A percentile compares a stretch with the other conserved stretches of the same genome.
These are phyloP conservation scores for Arctocebus calabarensis DNA, from an alignment of 2,797 vertebrate species.

Conservation along the genomic window DNA sequence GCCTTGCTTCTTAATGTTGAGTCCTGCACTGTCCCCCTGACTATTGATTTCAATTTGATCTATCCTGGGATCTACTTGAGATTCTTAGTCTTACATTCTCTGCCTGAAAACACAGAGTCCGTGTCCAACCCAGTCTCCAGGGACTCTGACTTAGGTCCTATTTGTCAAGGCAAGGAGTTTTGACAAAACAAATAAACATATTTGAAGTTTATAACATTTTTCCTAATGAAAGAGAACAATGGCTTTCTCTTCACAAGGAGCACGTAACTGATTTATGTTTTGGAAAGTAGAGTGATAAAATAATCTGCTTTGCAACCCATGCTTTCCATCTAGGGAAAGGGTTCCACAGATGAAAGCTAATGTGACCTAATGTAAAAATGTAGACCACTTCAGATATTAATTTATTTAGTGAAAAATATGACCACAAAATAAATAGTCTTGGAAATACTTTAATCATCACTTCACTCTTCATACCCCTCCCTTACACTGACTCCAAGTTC, in stretches of 20 bases:
- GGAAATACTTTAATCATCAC: not conserved
- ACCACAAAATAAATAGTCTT: not conserved
- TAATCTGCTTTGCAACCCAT: not conserved
- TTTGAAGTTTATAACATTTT: not conserved
- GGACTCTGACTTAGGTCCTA: not conserved
- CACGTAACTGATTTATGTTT: not conserved
- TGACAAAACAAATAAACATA: slow-evolving; percentile 51
- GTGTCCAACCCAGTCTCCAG: not conserved
- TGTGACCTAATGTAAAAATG: not conserved
- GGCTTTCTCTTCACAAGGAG: not conserved
- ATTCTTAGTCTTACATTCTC: not conserved
- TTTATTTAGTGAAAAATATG: not conserved
- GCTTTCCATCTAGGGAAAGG: not conserved
- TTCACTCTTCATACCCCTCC: not conserved
- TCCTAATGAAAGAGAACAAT: slow-evolving; percentile 28
- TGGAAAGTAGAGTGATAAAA: not conserved
- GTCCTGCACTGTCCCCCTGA: not conserved
- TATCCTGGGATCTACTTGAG: not conserved
- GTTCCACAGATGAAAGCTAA: not conserved
- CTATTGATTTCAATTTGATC: not conserved
- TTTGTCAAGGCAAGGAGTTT: not conserved
- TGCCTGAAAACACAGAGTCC: not conserved
- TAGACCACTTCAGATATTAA: not conserved
- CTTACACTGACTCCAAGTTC: not conserved
- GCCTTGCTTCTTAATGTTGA: not conserved